Percentiles rank a stretch among this genome's conserved stretches.
Conservation (phyloP, 2,888 invertebrate species). For the Nephrocerus scutellatus region DNA sequence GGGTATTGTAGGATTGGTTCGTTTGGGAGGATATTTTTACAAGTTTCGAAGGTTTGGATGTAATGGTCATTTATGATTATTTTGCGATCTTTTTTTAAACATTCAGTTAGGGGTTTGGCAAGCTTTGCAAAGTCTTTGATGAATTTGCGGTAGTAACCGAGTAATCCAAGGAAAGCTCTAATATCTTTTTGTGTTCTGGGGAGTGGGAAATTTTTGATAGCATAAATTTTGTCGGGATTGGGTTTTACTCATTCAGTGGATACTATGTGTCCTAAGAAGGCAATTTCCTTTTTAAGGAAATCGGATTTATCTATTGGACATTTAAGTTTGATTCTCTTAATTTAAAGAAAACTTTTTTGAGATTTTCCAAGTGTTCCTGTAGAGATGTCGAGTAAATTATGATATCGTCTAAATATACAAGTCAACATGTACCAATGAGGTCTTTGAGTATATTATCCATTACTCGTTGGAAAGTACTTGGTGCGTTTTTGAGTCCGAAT, state of each 20-base stretch:
- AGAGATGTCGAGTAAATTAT: conserved; percentile 5
- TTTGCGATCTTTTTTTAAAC: no score
- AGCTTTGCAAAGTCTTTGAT: no score
- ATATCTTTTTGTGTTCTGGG: conserved; percentile 11
- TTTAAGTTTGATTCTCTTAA: no score
- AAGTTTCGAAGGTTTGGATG: conserved; percentile 4
- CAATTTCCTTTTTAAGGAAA: conserved; percentile 3
- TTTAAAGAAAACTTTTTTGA: conserved; percentile 2
- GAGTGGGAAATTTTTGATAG: conserved; percentile 9
- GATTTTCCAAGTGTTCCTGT: conserved; percentile 2
- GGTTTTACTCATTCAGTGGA: no score
- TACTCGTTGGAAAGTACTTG: no score
- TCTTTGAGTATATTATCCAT: conserved; percentile 1
- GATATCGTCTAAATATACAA: neutral
- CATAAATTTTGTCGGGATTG: no score
- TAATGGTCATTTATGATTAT: conserved; percentile 1
- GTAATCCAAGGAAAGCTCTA: no score
- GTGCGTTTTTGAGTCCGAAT: no score
- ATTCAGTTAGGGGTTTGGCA: no score
- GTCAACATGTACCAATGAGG: neutral
- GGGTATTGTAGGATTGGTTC: no score
- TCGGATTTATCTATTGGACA: conserved; percentile 10
- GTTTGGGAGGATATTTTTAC: conserved; percentile 7
- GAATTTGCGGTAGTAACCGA: conserved; percentile 12
- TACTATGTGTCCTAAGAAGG: conserved; percentile 6